A percentile compares a stretch with the other conserved stretches of the same genome.
Evolutionary conservation across 2,797 vertebrate species (phyloP).

Genomic region (Threskiornis aethiopicus): DNA sequence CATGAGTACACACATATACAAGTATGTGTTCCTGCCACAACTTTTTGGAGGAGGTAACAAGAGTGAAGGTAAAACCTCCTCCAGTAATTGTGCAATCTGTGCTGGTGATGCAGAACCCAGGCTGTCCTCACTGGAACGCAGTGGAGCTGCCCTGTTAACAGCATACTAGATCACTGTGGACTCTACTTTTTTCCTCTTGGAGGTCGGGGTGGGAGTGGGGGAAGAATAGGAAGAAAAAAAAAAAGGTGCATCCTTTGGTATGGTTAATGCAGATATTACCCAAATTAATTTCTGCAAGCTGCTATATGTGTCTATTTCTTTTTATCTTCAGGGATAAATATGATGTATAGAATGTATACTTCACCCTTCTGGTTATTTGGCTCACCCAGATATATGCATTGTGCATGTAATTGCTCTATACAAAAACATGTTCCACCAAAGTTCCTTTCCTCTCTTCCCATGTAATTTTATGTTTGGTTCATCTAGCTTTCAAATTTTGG

Average conservation of each 20-base stretch:
- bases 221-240: rapidly evolving
- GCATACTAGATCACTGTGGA: background rate
- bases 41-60: background rate
- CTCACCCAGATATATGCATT: background rate
- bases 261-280: background rate
- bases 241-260: background rate
- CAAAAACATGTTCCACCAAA: background rate
- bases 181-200: background rate
- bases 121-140: background rate
- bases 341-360: background rate
- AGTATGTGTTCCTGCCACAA: background rate
- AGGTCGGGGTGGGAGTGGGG: background rate
- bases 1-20: background rate
- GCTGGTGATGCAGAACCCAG: background rate
- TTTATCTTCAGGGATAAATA: background rate
- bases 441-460: background rate
- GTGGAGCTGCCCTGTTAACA: background rate
- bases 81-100: background rate
- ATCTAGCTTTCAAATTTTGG: background rate
- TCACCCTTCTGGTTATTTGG: background rate
- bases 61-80: background rate
- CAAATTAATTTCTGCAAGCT: background rate
- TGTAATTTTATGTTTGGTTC: background rate
- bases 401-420: background rate
- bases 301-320: background rate